Percentiles rank a stretch among this genome's conserved stretches.
These are phyloP conservation scores for Cyclura pinguis DNA, from an alignment of 2,797 vertebrate species.

Conservation along the genomic window DNA sequence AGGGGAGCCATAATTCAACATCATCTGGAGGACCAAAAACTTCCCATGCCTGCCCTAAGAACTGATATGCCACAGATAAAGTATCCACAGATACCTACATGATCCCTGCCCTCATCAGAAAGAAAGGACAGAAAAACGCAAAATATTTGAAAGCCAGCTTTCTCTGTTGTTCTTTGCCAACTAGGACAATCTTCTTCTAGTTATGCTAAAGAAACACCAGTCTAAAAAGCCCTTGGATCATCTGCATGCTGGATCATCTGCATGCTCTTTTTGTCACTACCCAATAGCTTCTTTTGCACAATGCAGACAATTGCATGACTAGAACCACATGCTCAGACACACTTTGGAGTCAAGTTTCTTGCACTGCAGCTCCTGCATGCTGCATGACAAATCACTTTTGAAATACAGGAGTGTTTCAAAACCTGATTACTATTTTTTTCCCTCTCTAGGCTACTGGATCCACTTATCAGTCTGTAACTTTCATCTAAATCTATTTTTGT, in stretches of 20 bases:
- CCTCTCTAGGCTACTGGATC: not conserved
- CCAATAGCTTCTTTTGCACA: not conserved
- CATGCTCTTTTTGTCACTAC: not conserved
- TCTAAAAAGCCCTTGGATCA: not conserved
- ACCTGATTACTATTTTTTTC: not conserved
- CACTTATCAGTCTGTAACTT: not conserved
- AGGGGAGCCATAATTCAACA: not conserved
- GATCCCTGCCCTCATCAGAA: not conserved
- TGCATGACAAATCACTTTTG: constrained; percentile 11
- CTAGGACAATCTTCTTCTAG: not conserved
- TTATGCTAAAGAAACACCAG: not conserved
- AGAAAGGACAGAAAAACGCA: too few species aligned
- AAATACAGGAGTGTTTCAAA: not conserved
- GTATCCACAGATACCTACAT: not conserved
- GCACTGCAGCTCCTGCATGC: not conserved
- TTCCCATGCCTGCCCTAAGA: not conserved
- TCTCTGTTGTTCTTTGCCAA: not conserved
- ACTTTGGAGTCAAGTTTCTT: not conserved
- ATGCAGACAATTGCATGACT: not conserved
- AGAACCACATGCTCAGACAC: not conserved
- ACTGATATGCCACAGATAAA: not conserved
- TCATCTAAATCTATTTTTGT: not conserved
- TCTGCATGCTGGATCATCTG: not conserved
- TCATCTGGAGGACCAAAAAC: not conserved
- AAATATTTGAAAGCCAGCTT: too few species aligned